Conservation (phyloP, 2,797 vertebrate genomes). For the Chaunax sp. region DNA sequence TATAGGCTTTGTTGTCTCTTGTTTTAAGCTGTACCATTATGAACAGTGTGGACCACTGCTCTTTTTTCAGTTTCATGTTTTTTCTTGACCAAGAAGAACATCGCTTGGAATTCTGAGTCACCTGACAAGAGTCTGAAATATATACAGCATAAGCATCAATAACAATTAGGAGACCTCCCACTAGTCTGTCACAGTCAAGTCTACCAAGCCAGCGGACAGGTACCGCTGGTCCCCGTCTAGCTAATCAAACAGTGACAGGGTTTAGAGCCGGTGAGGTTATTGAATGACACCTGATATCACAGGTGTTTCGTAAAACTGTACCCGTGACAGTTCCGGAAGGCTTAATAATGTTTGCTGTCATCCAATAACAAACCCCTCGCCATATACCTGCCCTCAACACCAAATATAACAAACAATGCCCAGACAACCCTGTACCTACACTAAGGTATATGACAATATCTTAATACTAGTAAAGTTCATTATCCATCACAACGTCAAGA, state of each 20-base stretch:
- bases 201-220: constrained; percentile 11
- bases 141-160: not conserved
- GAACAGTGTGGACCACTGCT: not conserved
- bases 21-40: not conserved
- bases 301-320: constrained; percentile 47
- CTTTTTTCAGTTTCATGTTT: not conserved
- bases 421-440: not conserved
- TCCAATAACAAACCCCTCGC: not conserved
- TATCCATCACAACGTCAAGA: constrained; percentile 9
- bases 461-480: not conserved
- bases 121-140: constrained; percentile 22
- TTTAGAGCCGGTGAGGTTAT: constrained; percentile 23
- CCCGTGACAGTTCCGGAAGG: constrained; percentile 19
- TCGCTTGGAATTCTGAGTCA: not conserved
- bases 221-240: constrained; percentile 6
- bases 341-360: constrained; percentile 32
- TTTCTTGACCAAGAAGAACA: not conserved
- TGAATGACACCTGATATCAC: constrained; percentile 37
- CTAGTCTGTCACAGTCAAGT: constrained; percentile 26
- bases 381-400: not conserved
- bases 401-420: constrained; percentile 6
- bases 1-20: not conserved
- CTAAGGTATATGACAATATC: not conserved
- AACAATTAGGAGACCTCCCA: not conserved
- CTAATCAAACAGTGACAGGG: constrained; percentile 28